phyloP scores from a whole-genome alignment of 2,888 invertebrate genomes.

The Scaptomyza tumidula region DNA sequence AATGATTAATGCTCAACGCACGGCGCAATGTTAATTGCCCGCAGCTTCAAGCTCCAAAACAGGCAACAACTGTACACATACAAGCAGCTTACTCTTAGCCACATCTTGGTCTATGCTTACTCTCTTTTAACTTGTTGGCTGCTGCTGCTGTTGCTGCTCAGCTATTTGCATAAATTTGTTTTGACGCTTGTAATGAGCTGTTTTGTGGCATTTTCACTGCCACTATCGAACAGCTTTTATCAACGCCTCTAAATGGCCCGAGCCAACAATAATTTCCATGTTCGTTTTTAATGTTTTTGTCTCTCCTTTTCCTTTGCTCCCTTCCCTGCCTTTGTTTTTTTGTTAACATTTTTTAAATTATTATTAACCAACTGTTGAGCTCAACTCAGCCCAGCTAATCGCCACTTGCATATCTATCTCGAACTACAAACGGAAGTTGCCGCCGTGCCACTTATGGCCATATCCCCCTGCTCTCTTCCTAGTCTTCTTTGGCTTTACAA shows the following conservation, averaged over 20 bases:
- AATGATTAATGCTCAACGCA: constrained; percentile 83
- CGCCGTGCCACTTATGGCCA: constrained; percentile 29
- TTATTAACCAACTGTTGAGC: constrained; percentile 59
- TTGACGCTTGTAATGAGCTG: constrained; percentile 83
- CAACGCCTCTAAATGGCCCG: constrained; percentile 54
- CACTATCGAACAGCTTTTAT: constrained; percentile 77
- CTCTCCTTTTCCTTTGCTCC: constrained; percentile 3
- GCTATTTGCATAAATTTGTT: constrained; percentile 83
- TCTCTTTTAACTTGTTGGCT: constrained; percentile 25
- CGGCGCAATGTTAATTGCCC: constrained; percentile 83
- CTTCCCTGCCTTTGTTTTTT: constrained; percentile 27
- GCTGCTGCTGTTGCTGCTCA: constrained; percentile 29
- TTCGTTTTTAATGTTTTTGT: constrained; percentile 58
- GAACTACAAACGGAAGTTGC: constrained; percentile 79
- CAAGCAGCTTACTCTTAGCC: neutral
- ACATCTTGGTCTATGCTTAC: constrained; percentile 41
- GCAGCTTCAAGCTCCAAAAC: constrained; percentile 37
- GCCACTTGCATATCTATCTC: constrained; percentile 61
- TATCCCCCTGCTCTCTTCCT: neutral
- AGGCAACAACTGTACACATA: too few species aligned
- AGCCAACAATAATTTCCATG: constrained; percentile 76
- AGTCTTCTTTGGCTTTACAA: constrained; percentile 5
- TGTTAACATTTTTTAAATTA: constrained; percentile 71
- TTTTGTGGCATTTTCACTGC: constrained; percentile 75
- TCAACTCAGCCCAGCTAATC: constrained; percentile 61